These are phyloP conservation scores for Drosophila subquinaria DNA, from an alignment of 2,888 invertebrate species.

Conservation along the genomic window DNA sequence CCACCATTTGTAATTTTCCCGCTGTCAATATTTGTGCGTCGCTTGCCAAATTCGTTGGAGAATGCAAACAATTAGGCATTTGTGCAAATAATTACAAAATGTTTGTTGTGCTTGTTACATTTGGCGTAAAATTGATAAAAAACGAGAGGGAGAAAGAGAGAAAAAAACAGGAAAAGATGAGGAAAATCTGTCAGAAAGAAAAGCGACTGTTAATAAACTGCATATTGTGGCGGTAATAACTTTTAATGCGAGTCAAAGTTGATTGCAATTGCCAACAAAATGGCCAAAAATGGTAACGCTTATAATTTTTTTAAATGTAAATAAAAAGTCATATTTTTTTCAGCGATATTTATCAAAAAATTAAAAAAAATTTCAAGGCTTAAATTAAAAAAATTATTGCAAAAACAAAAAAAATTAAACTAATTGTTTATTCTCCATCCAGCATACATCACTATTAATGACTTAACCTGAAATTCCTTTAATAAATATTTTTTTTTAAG, in stretches of 20 bases:
- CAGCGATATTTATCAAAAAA: too few relatives aligned
- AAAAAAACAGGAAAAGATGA: not conserved
- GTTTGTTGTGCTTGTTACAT: constrained; percentile 54
- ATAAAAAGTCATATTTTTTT: too few relatives aligned
- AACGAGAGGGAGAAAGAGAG: not conserved
- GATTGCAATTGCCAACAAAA: constrained; percentile 45
- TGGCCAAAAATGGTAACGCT: not conserved
- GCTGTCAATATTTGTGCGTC: constrained; percentile 71
- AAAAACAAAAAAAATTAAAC: too few relatives aligned
- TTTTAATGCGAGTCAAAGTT: constrained; percentile 39
- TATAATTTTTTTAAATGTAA: not conserved
- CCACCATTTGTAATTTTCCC: not conserved
- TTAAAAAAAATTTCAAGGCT: too few relatives aligned
- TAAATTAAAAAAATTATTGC: too few relatives aligned
- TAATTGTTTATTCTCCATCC: too few relatives aligned
- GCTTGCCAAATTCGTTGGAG: constrained; percentile 64
- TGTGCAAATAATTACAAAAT: constrained; percentile 70
- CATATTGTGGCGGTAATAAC: constrained; percentile 36
- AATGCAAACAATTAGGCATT: constrained; percentile 77
- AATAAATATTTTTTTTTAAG: too few relatives aligned
- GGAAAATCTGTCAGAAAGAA: not conserved
- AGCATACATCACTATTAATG: too few relatives aligned
- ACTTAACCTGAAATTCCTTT: too few relatives aligned
- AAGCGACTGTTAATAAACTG: constrained; percentile 15
- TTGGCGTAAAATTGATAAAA: constrained; percentile 71